Evolutionary conservation across 2,797 vertebrate genomes (phyloP).

Genomic region (Aulostomus chinensis): DNA sequence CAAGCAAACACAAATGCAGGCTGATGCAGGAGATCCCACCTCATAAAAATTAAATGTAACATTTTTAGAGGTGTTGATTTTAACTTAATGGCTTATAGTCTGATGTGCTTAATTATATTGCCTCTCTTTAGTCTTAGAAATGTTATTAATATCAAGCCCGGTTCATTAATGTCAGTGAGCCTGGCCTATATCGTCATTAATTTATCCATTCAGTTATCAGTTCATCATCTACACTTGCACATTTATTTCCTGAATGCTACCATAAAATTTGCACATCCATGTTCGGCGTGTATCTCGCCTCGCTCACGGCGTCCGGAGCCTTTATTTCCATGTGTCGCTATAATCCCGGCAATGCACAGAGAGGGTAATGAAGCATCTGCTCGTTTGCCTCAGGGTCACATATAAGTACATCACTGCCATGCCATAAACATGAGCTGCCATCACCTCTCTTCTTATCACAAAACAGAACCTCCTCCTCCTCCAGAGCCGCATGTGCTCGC

Average conservation of each 20-base stretch:
- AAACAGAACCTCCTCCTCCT: slow-evolving; percentile 29
- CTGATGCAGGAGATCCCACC: background rate
- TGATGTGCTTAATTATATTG: no score
- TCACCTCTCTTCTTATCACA: slow-evolving; percentile 60
- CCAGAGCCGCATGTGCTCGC: slow-evolving; percentile 50
- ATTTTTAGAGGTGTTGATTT: background rate
- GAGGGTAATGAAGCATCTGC: slow-evolving; percentile 72
- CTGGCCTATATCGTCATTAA: background rate
- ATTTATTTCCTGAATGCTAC: background rate
- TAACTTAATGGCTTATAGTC: background rate
- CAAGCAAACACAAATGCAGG: background rate
- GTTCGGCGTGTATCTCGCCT: slow-evolving; percentile 21
- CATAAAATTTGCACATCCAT: slow-evolving; percentile 10
- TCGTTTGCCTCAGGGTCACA: slow-evolving; percentile 63
- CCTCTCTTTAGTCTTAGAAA: no score
- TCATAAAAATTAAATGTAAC: background rate
- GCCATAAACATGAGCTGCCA: slow-evolving; percentile 58
- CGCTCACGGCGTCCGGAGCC: slow-evolving; percentile 14
- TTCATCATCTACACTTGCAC: background rate
- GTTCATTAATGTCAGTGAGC: background rate
- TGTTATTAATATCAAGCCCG: background rate
- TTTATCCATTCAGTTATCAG: background rate
- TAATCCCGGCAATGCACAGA: slow-evolving; percentile 48
- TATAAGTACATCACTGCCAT: slow-evolving; percentile 60
- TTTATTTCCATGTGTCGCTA: slow-evolving; percentile 58